A percentile compares a stretch with the other conserved stretches of the same genome.
Evolutionary conservation across 2,888 invertebrate species (phyloP).

Genomic region (Amphimallon solstitiale): DNA sequence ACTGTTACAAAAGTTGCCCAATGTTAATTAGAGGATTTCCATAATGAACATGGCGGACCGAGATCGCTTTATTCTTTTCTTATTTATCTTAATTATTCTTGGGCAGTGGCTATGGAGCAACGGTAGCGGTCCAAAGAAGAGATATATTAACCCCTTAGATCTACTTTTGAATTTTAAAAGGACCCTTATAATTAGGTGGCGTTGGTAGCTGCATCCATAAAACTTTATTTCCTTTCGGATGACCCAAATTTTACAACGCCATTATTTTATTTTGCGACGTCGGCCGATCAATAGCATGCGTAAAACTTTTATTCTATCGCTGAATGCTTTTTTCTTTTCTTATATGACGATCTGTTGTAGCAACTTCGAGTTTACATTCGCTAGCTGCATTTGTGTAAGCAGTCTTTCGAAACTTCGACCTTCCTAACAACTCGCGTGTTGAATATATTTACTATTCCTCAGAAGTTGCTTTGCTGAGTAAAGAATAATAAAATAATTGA

Average conservation of each 20-base stretch:
- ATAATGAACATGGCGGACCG: constrained; percentile 47
- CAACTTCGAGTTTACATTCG: constrained; percentile 1
- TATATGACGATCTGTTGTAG: not conserved
- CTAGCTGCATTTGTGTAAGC: constrained; percentile 14
- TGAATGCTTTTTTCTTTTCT: constrained; percentile 22
- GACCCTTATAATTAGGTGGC: constrained; percentile 33
- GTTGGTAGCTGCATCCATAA: constrained; percentile 27
- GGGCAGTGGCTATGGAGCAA: constrained; percentile 16
- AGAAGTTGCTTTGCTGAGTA: not conserved
- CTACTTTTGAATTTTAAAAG: constrained; percentile 37
- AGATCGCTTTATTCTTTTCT: constrained; percentile 46
- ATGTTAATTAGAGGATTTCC: constrained; percentile 45
- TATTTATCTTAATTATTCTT: constrained; percentile 49
- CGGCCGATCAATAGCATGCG: constrained; percentile 29
- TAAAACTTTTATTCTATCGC: constrained; percentile 29
- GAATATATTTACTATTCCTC: not conserved
- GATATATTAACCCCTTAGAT: constrained; percentile 23
- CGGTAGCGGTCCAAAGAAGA: not conserved
- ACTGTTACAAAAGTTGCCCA: constrained; percentile 42
- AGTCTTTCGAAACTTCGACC: constrained; percentile 4
- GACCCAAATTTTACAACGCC: constrained; percentile 31
- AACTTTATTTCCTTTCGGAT: constrained; percentile 32
- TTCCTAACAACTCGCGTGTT: not conserved
- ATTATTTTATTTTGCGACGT: constrained; percentile 34
- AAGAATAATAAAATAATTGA: no score